Evolutionary conservation across 2,888 invertebrate genomes (phyloP), one percentile per base, ranked within the genome.

Genomic region (Melikaiella ostensackeni): DNA sequence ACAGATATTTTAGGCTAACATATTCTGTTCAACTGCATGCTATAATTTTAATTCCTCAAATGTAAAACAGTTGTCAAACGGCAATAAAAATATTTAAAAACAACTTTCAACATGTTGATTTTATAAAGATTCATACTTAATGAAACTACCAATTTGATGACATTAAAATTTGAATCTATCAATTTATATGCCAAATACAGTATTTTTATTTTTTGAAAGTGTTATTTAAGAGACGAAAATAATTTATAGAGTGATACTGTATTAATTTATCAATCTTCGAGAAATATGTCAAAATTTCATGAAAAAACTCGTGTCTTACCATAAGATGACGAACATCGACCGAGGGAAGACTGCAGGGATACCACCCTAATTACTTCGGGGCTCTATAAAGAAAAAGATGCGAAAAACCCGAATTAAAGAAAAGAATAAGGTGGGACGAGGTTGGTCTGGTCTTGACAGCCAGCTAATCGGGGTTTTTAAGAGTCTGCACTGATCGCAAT

Each of bases 401-500:
- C 66, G 73, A 83, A 81, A 84, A 89, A 87, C 88, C 87, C 87
- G 89, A 90, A 90, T 90, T 90, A 90, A 90, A 90, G 91, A 90
- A 90, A 90, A 89, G 89, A 90, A 90, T 88, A 90, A 89, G 90
- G 88, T 86, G 89, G 89, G 84, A 82, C 85, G 87, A 88, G 90
- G 89, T 88, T 88, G 90, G 88, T 86, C 91, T 91, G 91, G 86
- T 89, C 89, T 88, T 91, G 91, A 91, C 91, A 91, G 91, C 90
- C 87, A 89, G 91, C 91, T 91, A 91, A 91, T 91, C 91, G 91
- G 90, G 91, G 91, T 91, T 90, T 91, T 91, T 91, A 91, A 91
- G 91, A 90, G 91, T 91, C 91, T 91, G 90, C 91, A 91, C 90
- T 90, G 90, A 91, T 91, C 91, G 91, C 88, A 87, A 81, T 87